These are phyloP conservation scores for Pangasius mekongensis DNA, from an alignment of 2,797 vertebrate genomes.

Conservation along the genomic window DNA sequence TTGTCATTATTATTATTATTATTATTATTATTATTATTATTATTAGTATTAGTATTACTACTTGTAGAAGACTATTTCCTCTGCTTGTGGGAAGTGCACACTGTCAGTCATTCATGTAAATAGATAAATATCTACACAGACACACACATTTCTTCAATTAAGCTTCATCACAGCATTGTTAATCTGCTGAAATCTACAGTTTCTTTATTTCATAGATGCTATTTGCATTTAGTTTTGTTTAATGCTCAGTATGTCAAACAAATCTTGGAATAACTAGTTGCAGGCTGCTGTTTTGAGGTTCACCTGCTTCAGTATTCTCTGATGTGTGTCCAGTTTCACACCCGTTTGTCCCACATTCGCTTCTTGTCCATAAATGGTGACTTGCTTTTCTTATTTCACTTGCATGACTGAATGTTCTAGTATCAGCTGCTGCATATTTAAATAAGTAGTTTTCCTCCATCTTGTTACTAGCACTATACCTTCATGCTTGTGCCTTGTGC, in stretches of 20 bases:
- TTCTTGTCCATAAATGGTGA: slow-evolving; percentile 18
- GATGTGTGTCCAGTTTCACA: not conserved
- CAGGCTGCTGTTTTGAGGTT: slow-evolving; percentile 67
- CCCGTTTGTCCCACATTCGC: not conserved
- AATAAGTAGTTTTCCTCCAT: not conserved
- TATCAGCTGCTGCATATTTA: not conserved
- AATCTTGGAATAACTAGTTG: slow-evolving; percentile 59
- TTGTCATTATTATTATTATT: not conserved
- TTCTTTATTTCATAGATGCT: not conserved
- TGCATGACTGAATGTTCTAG: not conserved
- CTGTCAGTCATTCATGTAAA: not conserved
- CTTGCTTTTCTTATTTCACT: not conserved
- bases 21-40: not conserved
- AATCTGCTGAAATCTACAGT: not conserved
- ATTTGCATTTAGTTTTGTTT: not conserved
- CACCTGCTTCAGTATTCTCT: slow-evolving; percentile 28
- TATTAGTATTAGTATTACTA: not conserved
- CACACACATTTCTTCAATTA: slow-evolving; percentile 6
- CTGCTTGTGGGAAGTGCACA: slow-evolving; percentile 6
- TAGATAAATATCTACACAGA: slow-evolving; percentile 8
- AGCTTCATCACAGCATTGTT: slow-evolving; percentile 2
- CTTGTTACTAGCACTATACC: not conserved
- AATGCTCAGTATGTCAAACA: slow-evolving; percentile 27
- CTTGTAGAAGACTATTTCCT: not conserved
- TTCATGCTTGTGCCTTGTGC: slow-evolving; percentile 50